Base-by-base conservation (phyloP, 2,888 invertebrate genomes). In the Ennomos fuscantarius region DNA sequence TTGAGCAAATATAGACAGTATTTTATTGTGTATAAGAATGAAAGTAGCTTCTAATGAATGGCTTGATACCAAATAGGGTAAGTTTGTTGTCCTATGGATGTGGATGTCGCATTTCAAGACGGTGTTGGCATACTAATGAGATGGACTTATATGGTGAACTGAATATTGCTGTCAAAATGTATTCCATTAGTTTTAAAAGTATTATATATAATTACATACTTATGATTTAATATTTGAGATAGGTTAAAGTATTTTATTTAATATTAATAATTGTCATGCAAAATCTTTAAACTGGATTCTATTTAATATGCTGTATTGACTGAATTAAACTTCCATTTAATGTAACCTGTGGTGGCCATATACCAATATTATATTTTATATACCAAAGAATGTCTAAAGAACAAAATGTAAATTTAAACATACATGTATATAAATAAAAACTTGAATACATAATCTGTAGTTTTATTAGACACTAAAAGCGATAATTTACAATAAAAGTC, bases 361-460 rank as follows among this genome's bases (percentile, higher is more conserved):
- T 79, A 84, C 79, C 83, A 82, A 79, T 84, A 81, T 80, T 83
- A 84, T 87, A 86, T 86, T 87, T 86, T 87, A 82, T 86, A 86
- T 85, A 86, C 88, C 88, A 87, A 88, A 88, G 88, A 88, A 80
- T 77, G 74, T 86, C 81, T 85, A 86, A 82, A 84, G 86, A 87
- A 86, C 84, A 84, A 84, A 76, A 75, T 6, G 2, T 82, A 83
- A 86, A 85, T 84, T 82, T 79, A 80, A 81, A 77, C 79, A 72
- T 74, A 75, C 77, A 80, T 50, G 24, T 24, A 40, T 48, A 60
- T 46, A 78, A 83, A 83, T 84, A 82, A 82, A 85, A 73, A 69
- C 74, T 73, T 74, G 73, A 78, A 76, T 61, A 68, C 24, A 43
- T 33, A 45, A 34, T 56, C 24, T 46, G 54, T 65, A 56, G 43